Evolutionary conservation across 2,888 invertebrate genomes (phyloP).

Genomic region (Copidosoma aretas): DNA sequence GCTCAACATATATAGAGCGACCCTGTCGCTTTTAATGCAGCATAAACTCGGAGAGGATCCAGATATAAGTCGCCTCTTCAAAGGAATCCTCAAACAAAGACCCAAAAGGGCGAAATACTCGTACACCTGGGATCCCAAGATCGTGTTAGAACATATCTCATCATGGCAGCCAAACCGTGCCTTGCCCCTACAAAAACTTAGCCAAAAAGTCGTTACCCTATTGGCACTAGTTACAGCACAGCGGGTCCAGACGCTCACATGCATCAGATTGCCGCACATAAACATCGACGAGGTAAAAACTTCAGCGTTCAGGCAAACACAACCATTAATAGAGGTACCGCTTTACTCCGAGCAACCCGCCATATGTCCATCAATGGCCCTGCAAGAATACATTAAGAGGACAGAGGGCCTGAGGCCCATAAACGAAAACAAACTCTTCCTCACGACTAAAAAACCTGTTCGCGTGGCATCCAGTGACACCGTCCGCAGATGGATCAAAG

Average conservation of each 20-base stretch:
- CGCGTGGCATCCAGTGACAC: constrained; percentile 10
- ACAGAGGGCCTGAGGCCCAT: not conserved
- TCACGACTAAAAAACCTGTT: not conserved
- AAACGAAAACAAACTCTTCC: not conserved
- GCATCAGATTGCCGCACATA: not conserved
- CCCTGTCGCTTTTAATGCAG: constrained; percentile 26
- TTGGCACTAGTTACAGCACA: constrained; percentile 17
- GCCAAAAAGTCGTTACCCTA: constrained; percentile 10
- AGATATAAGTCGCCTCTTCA: constrained; percentile 38
- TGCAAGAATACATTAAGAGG: not conserved
- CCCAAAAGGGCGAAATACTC: constrained; percentile 44
- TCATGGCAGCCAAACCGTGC: not conserved
- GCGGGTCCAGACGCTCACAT: constrained; percentile 10
- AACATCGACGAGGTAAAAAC: constrained; percentile 15
- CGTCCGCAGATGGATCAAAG: constrained; percentile 16
- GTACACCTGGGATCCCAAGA: constrained; percentile 45
- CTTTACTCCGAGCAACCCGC: not conserved
- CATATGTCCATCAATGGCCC: not conserved
- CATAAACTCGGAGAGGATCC: constrained; percentile 23
- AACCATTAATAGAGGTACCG: not conserved
- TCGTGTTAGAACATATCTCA: constrained; percentile 1
- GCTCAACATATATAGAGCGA: constrained; percentile 30
- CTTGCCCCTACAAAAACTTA: not conserved
- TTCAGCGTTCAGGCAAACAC: not conserved
- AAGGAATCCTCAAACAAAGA: constrained; percentile 25